Percentiles rank a stretch among this genome's conserved stretches.
Conservation (phyloP, 2,888 invertebrate species). For the Andrena bucephala region DNA sequence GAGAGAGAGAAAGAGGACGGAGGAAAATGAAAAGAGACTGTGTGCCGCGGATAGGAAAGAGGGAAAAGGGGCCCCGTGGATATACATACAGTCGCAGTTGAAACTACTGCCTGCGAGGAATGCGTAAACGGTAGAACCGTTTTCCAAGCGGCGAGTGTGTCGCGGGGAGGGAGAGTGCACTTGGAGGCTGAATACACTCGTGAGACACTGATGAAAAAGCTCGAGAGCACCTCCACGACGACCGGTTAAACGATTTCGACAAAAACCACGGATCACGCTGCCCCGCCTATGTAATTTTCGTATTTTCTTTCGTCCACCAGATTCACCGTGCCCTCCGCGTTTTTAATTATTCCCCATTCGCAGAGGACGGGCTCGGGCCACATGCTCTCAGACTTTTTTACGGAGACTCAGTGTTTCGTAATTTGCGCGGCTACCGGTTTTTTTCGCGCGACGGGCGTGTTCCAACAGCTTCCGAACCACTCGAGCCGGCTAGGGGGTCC, state of each 20-base stretch:
- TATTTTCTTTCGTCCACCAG: no score
- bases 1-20: no score
- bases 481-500: neutral
- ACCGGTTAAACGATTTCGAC: slow-evolving; percentile 27
- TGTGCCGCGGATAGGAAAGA: slow-evolving; percentile 28
- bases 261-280: slow-evolving; percentile 27
- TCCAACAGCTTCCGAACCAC: slow-evolving; percentile 15
- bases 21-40: slow-evolving; percentile 34
- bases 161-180: slow-evolving; percentile 4
- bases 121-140: slow-evolving; percentile 69
- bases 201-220: slow-evolving; percentile 30
- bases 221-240: neutral
- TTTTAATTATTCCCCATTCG: slow-evolving; percentile 11
- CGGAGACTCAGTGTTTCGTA: neutral
- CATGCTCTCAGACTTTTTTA: neutral
- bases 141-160: slow-evolving; percentile 33
- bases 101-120: slow-evolving; percentile 57
- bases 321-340: neutral
- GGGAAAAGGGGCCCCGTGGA: slow-evolving; percentile 44
- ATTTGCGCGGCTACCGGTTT: neutral
- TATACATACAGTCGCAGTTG: slow-evolving; percentile 52
- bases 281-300: slow-evolving; percentile 21
- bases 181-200: slow-evolving; percentile 2
- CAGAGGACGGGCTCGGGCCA: neutral
- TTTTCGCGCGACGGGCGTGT: slow-evolving; percentile 4